Base-by-base conservation (phyloP, 2,797 vertebrate species). In the Ceyx erithaca region DNA sequence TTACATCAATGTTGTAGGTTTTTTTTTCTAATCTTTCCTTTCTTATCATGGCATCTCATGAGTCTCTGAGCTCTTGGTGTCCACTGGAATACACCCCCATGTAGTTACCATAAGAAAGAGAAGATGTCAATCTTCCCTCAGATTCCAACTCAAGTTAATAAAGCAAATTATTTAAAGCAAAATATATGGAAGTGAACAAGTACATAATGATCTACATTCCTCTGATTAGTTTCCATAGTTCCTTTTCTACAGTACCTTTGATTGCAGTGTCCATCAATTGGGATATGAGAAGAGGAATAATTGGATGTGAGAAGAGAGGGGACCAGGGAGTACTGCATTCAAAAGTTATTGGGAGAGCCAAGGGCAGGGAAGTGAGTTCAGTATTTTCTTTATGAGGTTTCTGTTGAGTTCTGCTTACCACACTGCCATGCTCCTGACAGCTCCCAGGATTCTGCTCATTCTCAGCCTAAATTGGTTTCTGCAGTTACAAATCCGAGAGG, bases 401-500 rank as follows among this genome's bases (percentile, higher is more conserved):
- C 66, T 75, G 52, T 88, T 80, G 45, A 89, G 22, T 89, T 94
- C 75, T 92, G 52, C 64, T 84, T 69, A 78, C 62, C 2, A 7
- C 2, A 2, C 46, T 83, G 40, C 71, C 2, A 0, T 3, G 3
- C 37, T 90, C 57, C 62, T 80, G 86, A 76, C 92, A 94, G 80
- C 72, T 93, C 75, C 52, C 59, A 69, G 76, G 76, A 91, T 80
- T 77, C 90, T 94, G 81, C 69, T 94, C 43, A 33, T 87, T 91
- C 73, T 95, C 88, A 79, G 91, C 64, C 62, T 81, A 87, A 94
- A 93, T 89, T 90, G 73, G 46, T 93, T 90, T 92, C 62, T 95
- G 73, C 93, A 80, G 30, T 85, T 91, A 87, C 71, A 94, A 88
- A 82, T 88, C 69, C 77, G 66, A 70, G 86, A 92, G 59, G 80